These are phyloP conservation scores for Apocheima hispidaria DNA, from an alignment of 2,888 invertebrate genomes.

Conservation along the genomic window DNA sequence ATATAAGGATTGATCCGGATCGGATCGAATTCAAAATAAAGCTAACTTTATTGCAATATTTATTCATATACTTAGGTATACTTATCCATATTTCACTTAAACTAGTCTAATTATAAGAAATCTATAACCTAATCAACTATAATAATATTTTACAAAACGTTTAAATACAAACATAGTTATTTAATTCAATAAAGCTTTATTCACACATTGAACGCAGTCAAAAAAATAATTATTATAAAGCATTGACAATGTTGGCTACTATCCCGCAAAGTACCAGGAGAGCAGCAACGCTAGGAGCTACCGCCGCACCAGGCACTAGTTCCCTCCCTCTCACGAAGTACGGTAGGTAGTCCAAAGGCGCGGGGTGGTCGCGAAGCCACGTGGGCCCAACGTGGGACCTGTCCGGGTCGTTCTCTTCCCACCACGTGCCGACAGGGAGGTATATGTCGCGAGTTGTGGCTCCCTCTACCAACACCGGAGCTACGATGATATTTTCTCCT, in stretches of 20 bases:
- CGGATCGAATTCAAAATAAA: no score
- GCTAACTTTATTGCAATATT: constrained; percentile 12
- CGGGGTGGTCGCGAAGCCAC: constrained; percentile 85
- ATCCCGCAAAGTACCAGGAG: no score
- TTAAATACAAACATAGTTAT: neutral
- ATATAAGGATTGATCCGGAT: no score
- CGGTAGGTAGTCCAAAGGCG: constrained; percentile 87
- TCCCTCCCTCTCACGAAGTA: constrained; percentile 83
- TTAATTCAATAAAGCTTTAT: neutral
- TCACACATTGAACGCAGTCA: no score
- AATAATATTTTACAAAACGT: neutral
- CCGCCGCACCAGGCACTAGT: no score
- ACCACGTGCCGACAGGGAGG: constrained; percentile 89
- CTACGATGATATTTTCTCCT: constrained; percentile 89
- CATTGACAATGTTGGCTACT: no score
- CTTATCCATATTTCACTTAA: constrained; percentile 5
- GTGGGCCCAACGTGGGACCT: constrained; percentile 82
- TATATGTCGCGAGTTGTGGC: constrained; percentile 86
- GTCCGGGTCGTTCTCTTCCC: no score
- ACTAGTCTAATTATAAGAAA: neutral
- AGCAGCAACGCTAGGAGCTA: no score
- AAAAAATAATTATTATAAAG: no score
- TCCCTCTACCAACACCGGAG: constrained; percentile 88
- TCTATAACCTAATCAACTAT: neutral
- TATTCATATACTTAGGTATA: no score